phyloP scores from a whole-genome alignment of 1,140 invertebrate genomes.

The Reticulitermes speratus region DNA sequence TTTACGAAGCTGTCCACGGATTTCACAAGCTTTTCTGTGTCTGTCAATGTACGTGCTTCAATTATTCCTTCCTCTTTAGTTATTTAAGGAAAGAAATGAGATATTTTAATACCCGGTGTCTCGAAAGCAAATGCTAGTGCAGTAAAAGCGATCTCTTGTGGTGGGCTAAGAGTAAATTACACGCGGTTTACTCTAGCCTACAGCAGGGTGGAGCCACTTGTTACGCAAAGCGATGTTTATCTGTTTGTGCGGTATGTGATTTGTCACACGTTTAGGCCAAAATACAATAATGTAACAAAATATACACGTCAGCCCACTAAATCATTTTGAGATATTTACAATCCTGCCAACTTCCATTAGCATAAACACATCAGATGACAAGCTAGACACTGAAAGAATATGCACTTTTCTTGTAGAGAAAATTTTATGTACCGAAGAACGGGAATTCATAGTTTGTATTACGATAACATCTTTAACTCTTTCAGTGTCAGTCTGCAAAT shows the following conservation, averaged over 20 bases:
- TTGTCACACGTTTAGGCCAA: background rate
- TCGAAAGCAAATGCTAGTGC: background rate
- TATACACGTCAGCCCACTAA: background rate
- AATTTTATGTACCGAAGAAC: too few species aligned
- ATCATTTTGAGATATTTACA: background rate
- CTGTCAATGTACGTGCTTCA: too few species aligned
- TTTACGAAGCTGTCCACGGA: too few species aligned
- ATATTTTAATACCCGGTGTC: too few species aligned
- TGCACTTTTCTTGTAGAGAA: background rate
- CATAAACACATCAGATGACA: background rate
- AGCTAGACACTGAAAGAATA: background rate
- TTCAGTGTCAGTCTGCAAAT: too few species aligned
- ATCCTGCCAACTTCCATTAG: background rate
- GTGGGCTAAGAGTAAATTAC: background rate
- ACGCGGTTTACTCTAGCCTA: background rate
- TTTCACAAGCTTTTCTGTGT: too few species aligned
- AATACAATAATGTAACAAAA: background rate
- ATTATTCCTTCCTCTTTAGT: too few species aligned
- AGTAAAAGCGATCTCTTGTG: too few species aligned
- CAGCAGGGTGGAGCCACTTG: background rate
- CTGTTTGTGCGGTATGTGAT: background rate
- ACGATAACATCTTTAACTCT: too few species aligned
- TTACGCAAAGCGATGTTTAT: background rate
- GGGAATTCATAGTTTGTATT: too few species aligned
- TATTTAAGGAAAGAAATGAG: too few species aligned